Evolutionary conservation across 2,797 vertebrate genomes (phyloP), one percentile per base, ranked within the genome.

Genomic region (Enteromius fasciolatus): DNA sequence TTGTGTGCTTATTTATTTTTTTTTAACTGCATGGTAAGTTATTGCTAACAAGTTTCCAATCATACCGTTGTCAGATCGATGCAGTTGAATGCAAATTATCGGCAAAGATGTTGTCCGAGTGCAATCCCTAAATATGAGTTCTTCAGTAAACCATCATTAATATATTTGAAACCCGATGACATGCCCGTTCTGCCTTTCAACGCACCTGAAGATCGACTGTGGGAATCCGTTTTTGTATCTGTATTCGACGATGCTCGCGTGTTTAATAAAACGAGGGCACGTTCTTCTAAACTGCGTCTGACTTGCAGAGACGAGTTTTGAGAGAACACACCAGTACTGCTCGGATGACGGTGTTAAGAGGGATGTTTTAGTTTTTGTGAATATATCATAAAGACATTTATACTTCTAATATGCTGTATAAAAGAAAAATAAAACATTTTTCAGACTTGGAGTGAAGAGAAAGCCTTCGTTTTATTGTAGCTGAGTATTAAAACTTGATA

Each of bases 21-120:
- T 96, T 97, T 96, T 90, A 87, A 97, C 96, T 97, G 97, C 97
- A 98, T 99, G 97, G 94, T 98, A 98, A 99, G 95, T 99, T 98
- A 98, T 99, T 99, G 96, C 96, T 97, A 94, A 97, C 96, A 96
- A 93, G 96, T 96, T 96, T 96, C 97, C 96, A 98, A 97, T 96
- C 97, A 96, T 97, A 95, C 95, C 95, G 95, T 94, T 95, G 93
- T 93, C 94, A 93, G 94, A 94, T 94, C 95, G 95, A 95, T 94
- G 94, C 94, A 94, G 95, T 96, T 95, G 94, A 61, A 18, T 39
- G 59, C 31, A 64, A 25, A 61, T 36, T 23, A 39, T 44, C 44
- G 52, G 48, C 66, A 28, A 23, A 57, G 18, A n/a, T 28, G 25
- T 61, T 61, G 50, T 54, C 50, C 18, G n/a, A 59, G 23, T 59